Evolutionary conservation across 2,888 invertebrate species (phyloP), one percentile per base, ranked within the genome.

Genomic region (Papilio gigon): DNA sequence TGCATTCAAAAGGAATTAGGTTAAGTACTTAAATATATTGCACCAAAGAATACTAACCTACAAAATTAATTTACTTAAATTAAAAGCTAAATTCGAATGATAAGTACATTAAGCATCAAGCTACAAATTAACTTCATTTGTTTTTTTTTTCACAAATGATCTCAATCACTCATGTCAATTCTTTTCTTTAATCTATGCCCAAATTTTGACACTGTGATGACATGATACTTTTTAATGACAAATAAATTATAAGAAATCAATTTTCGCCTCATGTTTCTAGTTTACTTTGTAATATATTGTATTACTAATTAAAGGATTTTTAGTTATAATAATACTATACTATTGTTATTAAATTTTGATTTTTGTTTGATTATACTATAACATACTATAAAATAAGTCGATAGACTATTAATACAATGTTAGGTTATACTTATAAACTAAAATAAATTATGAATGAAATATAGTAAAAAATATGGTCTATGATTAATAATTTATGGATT

Each of bases 31-130:
- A 65, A 47, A 62, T 40, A 65, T 61, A 62, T 67, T 68, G 61
- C 65, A 62, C 56, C 40, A 63, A 27, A 37, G 8, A 50, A 64
- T 30, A 40, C 68, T 63, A 58, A 68, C 58, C 37, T 63, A 68
- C 47, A 59, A 67, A 42, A 22, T 67, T 40, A 30, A 44, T 58
- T 37, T 22, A 61, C 37, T 42, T 53, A 53, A 67, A 25, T 4
- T n/a, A 25, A 67, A 25, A 47, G 27, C 61, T 67, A 61, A 67
- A 61, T 67, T 53, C 60, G 12, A 61, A 44, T 63, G 27, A 33
- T 68, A 63, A 56, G 67, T 67, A 67, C 56, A 33, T 35, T 44
- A 60, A 60, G 60, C 35, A 14, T 66, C 17, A 50, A n/a, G 47
- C 47, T 47, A 44, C 53, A 59, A 60, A 27, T 12, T 58, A 4